Conservation (phyloP, 2,113 vertebrate genomes). For the Semnopithecus entellus region DNA sequence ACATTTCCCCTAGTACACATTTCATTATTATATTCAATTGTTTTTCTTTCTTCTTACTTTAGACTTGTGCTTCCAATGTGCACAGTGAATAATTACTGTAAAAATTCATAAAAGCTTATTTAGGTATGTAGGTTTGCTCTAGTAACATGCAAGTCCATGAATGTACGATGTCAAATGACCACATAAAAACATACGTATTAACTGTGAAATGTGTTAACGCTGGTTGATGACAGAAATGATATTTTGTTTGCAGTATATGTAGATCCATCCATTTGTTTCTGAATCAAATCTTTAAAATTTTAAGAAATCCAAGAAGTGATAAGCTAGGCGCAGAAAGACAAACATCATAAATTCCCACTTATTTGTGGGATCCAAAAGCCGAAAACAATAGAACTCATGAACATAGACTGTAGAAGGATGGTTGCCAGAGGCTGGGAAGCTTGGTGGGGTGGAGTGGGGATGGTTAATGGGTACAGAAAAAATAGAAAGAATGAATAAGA, state of each 20-base stretch:
- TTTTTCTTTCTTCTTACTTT: not conserved
- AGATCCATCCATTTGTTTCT: not conserved
- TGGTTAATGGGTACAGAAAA: no score
- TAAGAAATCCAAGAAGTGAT: not conserved
- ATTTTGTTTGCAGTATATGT: not conserved
- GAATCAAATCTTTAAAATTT: not conserved
- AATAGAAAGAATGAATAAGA: no score
- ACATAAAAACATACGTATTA: not conserved
- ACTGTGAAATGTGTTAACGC: not conserved
- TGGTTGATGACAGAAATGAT: not conserved
- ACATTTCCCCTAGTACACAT: not conserved
- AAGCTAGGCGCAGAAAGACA: no score
- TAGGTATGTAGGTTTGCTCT: not conserved
- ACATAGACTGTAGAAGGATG: no score
- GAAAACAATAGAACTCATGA: no score
- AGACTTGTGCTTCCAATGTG: not conserved
- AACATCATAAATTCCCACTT: no score
- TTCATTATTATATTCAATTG: not conserved
- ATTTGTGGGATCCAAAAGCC: no score
- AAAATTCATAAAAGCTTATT: not conserved
- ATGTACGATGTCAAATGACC: not conserved
- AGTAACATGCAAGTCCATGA: not conserved
- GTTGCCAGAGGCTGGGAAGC: no score
- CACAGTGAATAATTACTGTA: not conserved
- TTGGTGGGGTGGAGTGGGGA: no score